These are phyloP conservation scores for Echeneis naucrates DNA, from an alignment of 2,797 vertebrate species.

Conservation along the genomic window DNA sequence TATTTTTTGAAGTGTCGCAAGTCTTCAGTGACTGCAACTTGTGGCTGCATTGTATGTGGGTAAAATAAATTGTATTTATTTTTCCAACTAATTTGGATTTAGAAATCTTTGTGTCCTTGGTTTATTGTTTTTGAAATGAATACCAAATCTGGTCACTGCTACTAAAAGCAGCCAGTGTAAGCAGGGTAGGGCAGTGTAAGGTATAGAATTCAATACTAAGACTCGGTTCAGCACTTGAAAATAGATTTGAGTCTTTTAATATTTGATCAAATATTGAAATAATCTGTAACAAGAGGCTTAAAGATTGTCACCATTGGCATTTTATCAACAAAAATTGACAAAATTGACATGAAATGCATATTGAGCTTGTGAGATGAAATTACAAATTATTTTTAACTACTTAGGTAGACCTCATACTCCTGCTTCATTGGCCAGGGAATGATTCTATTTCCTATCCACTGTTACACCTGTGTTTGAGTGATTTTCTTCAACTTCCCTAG, in stretches of 20 bases:
- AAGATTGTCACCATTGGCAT: not conserved
- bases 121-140: not conserved
- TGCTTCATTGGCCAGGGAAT: too few relatives aligned
- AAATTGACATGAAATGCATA: too few relatives aligned
- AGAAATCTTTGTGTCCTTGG: slow-evolving; percentile 1
- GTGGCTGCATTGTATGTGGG: slow-evolving; percentile 42
- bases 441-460: slow-evolving; percentile 25
- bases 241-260: not conserved
- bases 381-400: too few relatives aligned
- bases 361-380: too few relatives aligned
- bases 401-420: too few relatives aligned
- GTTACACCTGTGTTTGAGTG: not conserved
- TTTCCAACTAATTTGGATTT: not conserved
- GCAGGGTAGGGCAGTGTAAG: too few relatives aligned
- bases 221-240: not conserved
- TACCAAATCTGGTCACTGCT: not conserved
- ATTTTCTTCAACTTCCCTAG: too few relatives aligned
- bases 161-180: not conserved
- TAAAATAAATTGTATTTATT: slow-evolving; percentile 64
- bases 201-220: not conserved
- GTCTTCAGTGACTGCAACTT: slow-evolving; percentile 36
- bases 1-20: too few relatives aligned
- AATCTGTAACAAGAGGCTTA: not conserved
- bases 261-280: not conserved
- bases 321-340: not conserved